These are phyloP conservation scores for Polyergus mexicanus DNA, from an alignment of 1,140 invertebrate species.

Conservation along the genomic window DNA sequence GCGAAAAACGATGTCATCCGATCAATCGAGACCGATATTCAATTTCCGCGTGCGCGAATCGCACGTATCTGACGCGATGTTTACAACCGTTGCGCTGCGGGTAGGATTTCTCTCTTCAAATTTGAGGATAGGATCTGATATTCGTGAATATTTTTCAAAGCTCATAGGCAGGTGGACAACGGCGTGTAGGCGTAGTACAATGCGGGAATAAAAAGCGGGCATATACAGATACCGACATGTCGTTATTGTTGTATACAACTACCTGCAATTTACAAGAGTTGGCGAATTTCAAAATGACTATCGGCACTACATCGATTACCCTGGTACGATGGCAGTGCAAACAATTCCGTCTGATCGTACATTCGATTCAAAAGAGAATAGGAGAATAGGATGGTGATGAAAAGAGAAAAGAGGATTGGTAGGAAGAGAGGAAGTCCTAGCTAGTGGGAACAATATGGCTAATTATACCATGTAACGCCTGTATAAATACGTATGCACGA, in stretches of 20 bases:
- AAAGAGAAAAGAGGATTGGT: no score
- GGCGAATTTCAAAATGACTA: constrained; percentile 52
- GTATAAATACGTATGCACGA: constrained; percentile 28
- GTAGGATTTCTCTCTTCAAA: constrained; percentile 32
- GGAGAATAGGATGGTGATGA: no score
- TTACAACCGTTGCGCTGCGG: constrained; percentile 44
- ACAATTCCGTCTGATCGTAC: constrained; percentile 42
- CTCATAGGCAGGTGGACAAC: neutral
- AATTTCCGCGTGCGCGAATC: constrained; percentile 52
- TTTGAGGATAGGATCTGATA: constrained; percentile 38
- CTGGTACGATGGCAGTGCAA: constrained; percentile 25
- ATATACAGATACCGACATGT: constrained; percentile 34
- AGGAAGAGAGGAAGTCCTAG: neutral
- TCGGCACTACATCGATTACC: constrained; percentile 50
- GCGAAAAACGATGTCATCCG: neutral
- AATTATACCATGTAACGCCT: constrained; percentile 32
- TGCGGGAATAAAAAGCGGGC: constrained; percentile 1
- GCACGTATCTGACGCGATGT: constrained; percentile 44
- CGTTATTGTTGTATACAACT: constrained; percentile 49
- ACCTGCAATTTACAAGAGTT: constrained; percentile 46
- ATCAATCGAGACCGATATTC: constrained; percentile 61
- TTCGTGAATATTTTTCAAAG: constrained; percentile 37
- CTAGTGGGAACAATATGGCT: constrained; percentile 49
- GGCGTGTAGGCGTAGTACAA: constrained; percentile 2
- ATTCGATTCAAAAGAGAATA: constrained; percentile 5